Base-by-base conservation (phyloP, 2,888 invertebrate species). In the Ceraclea dissimilis region DNA sequence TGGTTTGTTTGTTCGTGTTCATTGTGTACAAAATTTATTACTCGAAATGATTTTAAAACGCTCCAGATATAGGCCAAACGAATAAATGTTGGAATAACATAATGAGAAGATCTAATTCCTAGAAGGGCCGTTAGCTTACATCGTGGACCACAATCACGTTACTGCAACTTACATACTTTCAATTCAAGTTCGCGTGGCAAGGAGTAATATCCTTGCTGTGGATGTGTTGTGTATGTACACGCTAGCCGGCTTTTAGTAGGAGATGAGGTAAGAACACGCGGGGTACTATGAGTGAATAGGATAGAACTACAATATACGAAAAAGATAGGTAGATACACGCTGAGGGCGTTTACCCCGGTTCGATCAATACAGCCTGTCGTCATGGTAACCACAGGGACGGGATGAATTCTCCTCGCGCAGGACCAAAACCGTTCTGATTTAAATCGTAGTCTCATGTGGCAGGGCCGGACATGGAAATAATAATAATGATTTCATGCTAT, bases 271-370 rank as follows among this genome's bases (percentile, higher is more conserved):
- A 39, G 39, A 13, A 39, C 39, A 16, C 13, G 39, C 39, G 39
- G 39, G 39, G 39, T 8, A 13, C 16, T n/a, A 16, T 61, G 67
- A 63, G 66, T 67, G 59, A 64, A 67, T 63, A 67, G 69, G 66
- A 63, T 63, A 64, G 66, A 13, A 39, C 13, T 39, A 39, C 13
- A 4, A 39, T 39, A 13, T 39, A n/a, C 39, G 39, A 39, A 39
- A 39, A 39, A 64, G 71, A 74, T 69, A 74, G 39, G 39, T 39
- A 39, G 39, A 39, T 16, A 39, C 39, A 39, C 39, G 75, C 68
- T 74, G 74, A 75, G 63, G 68, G 67, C 71, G 73, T 74, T 72
- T 73, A 71, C 69, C 64, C 70, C 73, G 70, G 69, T 69, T 70
- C 67, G 69, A 69, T 69, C 68, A 66, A 68, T 69, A 70, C 68